Evolutionary conservation across 1,140 invertebrate species (phyloP), one percentile per base, ranked within the genome.

Genomic region (Himalopsyche phryganea): DNA sequence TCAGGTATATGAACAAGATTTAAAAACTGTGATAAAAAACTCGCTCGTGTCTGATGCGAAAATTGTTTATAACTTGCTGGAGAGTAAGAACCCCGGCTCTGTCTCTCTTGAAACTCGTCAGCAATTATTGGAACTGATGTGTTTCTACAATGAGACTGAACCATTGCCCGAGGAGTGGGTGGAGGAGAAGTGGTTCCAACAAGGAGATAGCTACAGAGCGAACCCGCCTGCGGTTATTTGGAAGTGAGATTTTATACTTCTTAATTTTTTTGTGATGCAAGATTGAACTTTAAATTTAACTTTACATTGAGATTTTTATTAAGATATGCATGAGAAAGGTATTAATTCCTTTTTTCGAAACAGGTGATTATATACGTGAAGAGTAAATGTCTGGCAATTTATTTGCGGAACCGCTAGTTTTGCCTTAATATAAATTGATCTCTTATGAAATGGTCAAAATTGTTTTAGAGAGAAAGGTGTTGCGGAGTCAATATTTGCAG

Each of bases 61-160:
- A 3, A 73, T 81, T 58, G 82, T 92, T 1, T 94, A 90, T 72
- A 80, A 88, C 50, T 71, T 90, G 10, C 71, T 94, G 42, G 81
- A 82, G 54, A 68, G 74, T 1, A 81, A 90, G 67, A 80, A 79
- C 55, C 70, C 81, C 1, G 74, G 80, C 62, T 73, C 72, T 52
- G 69, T 92, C 2, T 79, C 72, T 63, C 65, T 76, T n/a, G 80
- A 84, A 44, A 71, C 83, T 0, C 84, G 85, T 68, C 83, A 91
- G 62, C 72, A 81, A 11, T 73, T 94, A n/a, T 73, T 96, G 9
- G 89, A 96, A 73, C 68, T 95, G 11, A 68, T 94, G 2, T 92
- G 90, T 68, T 95, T 85, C 71, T 88, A 85, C 64, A 95, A 96
- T 74, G 79, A 81, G 61, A 75, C 83, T 46, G 84, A 90, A 56